phyloP scores from a whole-genome alignment of 2,797 vertebrate species.

The Fundulus diaphanus region DNA sequence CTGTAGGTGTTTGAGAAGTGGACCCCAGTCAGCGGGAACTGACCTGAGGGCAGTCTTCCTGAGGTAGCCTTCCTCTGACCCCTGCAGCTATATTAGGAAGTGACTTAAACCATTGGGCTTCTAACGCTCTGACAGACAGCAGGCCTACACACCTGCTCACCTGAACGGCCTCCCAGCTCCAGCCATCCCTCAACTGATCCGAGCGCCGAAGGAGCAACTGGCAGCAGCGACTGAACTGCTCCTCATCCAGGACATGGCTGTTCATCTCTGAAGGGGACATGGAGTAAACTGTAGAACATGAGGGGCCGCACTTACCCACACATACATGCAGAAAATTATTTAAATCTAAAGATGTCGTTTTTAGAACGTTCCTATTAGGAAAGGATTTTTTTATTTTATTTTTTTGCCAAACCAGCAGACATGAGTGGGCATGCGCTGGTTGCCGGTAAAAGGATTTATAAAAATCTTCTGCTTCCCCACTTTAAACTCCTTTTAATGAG shows the following conservation, averaged over 20 bases:
- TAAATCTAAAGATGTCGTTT: background rate
- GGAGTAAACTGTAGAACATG: background rate
- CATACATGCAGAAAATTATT: background rate
- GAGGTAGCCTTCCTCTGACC: slow-evolving; percentile 70
- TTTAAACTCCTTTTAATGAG: background rate
- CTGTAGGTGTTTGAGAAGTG: slow-evolving; percentile 8
- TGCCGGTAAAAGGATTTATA: background rate
- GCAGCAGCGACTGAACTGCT: slow-evolving; percentile 67
- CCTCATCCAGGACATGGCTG: slow-evolving; percentile 61
- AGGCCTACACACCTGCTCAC: slow-evolving; percentile 52
- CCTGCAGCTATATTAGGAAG: slow-evolving; percentile 40
- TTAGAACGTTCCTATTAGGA: background rate
- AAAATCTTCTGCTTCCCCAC: background rate
- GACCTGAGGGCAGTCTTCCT: slow-evolving; percentile 65
- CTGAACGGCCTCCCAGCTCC: slow-evolving; percentile 74
- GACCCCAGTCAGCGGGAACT: background rate
- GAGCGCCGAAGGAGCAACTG: slow-evolving; percentile 69
- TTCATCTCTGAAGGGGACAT: slow-evolving; percentile 47
- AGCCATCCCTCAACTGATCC: slow-evolving; percentile 69
- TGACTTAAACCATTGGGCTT: background rate
- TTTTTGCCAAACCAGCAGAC: too few relatives aligned
- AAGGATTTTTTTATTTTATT: too few relatives aligned
- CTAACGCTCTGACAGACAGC: too few relatives aligned
- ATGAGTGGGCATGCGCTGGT: too few relatives aligned
- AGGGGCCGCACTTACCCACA: background rate